Evolutionary conservation across 2,113 vertebrate species (phyloP).

Genomic region (Anhinga anhinga): DNA sequence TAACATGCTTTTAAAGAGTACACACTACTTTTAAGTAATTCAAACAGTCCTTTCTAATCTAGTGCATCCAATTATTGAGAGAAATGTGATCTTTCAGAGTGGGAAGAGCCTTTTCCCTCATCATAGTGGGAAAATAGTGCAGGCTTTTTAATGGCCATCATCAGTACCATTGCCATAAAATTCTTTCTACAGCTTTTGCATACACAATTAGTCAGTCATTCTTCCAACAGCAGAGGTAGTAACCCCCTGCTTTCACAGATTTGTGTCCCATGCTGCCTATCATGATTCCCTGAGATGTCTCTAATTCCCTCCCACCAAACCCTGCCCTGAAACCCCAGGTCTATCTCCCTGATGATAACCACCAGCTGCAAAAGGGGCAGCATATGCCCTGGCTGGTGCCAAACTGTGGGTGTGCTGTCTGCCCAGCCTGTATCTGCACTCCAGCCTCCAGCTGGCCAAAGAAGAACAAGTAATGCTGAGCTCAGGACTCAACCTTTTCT

Average conservation of each 20-base stretch:
- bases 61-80: not conserved
- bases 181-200: not conserved
- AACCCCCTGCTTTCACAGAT: rapidly evolving
- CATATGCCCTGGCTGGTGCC: not conserved
- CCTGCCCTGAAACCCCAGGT: not conserved
- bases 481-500: not conserved
- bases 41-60: not conserved
- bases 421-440: not conserved
- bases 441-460: not conserved
- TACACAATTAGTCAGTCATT: rapidly evolving
- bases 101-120: not conserved
- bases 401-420: not conserved
- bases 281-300: not conserved
- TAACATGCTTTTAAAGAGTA: not conserved
- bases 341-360: not conserved
- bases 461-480: not conserved
- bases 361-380: not conserved
- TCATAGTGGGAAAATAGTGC: not conserved
- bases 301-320: not conserved
- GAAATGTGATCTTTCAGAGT: not conserved
- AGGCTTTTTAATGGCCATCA: not conserved
- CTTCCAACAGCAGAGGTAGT: not conserved
- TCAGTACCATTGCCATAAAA: not conserved
- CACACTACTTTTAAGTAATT: not conserved
- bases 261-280: not conserved